Evolutionary conservation across 1,140 invertebrate genomes (phyloP).

Genomic region (Subanguina moxae): DNA sequence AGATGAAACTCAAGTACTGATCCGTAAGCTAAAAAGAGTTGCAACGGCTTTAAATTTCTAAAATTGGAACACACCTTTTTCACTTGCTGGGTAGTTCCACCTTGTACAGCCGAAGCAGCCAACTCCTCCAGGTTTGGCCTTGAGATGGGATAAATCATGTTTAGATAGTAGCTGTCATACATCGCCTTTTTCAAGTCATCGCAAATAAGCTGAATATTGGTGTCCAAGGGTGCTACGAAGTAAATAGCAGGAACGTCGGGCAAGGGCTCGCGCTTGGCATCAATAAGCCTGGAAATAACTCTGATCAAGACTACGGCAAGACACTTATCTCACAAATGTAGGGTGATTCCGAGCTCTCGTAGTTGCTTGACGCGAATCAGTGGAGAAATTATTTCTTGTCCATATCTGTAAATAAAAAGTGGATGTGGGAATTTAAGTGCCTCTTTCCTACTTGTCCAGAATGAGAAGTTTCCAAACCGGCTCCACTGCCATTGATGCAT

Average conservation of each 20-base stretch:
- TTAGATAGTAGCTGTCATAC: slow-evolving; percentile 92
- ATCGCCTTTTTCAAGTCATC: slow-evolving; percentile 75
- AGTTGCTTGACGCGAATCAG: slow-evolving; percentile 91
- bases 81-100: slow-evolving; percentile 73
- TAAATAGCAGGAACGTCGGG: slow-evolving; percentile 97
- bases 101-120: slow-evolving; percentile 80
- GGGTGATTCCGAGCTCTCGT: slow-evolving; percentile 87
- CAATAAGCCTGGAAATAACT: slow-evolving; percentile 59
- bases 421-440: slow-evolving; percentile 83
- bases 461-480: slow-evolving; percentile 70
- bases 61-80: slow-evolving; percentile 69
- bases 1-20: slow-evolving; percentile 97
- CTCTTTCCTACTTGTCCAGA: slow-evolving; percentile 90
- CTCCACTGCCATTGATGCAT: slow-evolving; percentile 46
- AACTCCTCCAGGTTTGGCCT: slow-evolving; percentile 90
- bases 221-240: slow-evolving; percentile 93
- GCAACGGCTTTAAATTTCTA: neutral
- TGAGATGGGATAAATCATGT: slow-evolving; percentile 93
- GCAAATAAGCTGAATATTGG: slow-evolving; percentile 86
- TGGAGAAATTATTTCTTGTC: slow-evolving; percentile 96
- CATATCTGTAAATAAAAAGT: slow-evolving; percentile 62
- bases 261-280: slow-evolving; percentile 87
- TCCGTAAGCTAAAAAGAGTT: slow-evolving; percentile 72
- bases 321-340: slow-evolving; percentile 74
- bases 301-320: slow-evolving; percentile 9